These are phyloP conservation scores for Coleophora deauratella DNA, from an alignment of 2,888 invertebrate genomes.

Conservation along the genomic window DNA sequence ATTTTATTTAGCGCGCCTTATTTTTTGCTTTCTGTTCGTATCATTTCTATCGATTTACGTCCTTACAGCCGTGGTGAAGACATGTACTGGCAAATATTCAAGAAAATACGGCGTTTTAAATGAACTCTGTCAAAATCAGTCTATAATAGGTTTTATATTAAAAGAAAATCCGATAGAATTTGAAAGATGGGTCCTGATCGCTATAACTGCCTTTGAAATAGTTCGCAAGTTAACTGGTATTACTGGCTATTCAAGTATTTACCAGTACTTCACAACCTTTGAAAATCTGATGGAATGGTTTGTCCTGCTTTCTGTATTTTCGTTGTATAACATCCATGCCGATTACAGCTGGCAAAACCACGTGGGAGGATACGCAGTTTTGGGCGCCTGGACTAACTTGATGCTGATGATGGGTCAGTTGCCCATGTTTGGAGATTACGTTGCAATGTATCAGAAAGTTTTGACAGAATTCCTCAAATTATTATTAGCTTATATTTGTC, in stretches of 20 bases:
- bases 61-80: constrained; percentile 83
- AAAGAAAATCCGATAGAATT: constrained; percentile 85
- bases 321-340: constrained; percentile 83
- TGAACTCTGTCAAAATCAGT: constrained; percentile 82
- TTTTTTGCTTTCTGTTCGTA: constrained; percentile 87
- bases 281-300: constrained; percentile 93
- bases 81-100: constrained; percentile 69
- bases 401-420: constrained; percentile 93
- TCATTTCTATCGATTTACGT: constrained; percentile 86
- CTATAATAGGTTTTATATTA: constrained; percentile 81
- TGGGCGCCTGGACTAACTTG: constrained; percentile 90
- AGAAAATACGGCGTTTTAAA: constrained; percentile 74
- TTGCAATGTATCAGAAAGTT: constrained; percentile 92
- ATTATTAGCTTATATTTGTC: constrained; percentile 86
- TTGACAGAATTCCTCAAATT: constrained; percentile 88
- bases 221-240: constrained; percentile 85
- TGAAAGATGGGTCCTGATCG: constrained; percentile 85
- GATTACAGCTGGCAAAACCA: constrained; percentile 91
- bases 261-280: constrained; percentile 86
- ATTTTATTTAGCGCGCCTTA: constrained; percentile 86
- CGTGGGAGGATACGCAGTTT: constrained; percentile 87
- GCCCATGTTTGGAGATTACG: constrained; percentile 91
- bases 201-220: constrained; percentile 85
- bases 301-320: constrained; percentile 86
- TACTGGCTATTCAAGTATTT: constrained; percentile 84